Conservation (phyloP, 2,113 vertebrate species). For the Silurus glanis region DNA sequence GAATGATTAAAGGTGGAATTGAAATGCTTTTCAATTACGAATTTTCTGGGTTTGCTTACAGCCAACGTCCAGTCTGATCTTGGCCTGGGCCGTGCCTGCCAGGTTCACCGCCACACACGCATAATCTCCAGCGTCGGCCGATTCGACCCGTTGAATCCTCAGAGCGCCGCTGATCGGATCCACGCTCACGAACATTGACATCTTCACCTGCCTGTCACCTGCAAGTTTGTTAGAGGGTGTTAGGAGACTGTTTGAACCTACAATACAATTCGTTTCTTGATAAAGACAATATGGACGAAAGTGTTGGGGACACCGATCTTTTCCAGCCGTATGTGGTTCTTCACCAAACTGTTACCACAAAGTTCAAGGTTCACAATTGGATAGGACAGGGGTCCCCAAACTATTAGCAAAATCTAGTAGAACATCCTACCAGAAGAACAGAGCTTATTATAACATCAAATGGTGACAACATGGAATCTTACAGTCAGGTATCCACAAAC, state of each 20-base stretch:
- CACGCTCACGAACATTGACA: constrained; percentile 76
- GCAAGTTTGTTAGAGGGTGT: background rate
- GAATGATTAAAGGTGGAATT: background rate
- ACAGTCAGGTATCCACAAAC: too few relatives aligned
- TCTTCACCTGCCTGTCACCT: constrained; percentile 83
- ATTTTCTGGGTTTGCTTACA: constrained; percentile 73
- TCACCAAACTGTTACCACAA: too few relatives aligned
- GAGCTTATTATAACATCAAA: too few relatives aligned
- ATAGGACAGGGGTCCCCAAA: too few relatives aligned
- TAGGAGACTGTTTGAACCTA: background rate
- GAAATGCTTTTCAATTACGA: too few relatives aligned
- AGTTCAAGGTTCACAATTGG: too few relatives aligned
- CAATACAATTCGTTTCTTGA: background rate
- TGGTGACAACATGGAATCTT: too few relatives aligned
- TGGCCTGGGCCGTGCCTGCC: constrained; percentile 83
- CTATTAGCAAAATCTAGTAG: too few relatives aligned
- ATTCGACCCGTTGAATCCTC: constrained; percentile 83
- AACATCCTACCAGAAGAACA: too few relatives aligned
- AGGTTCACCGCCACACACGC: constrained; percentile 84
- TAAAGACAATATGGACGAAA: too few relatives aligned
- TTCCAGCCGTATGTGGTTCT: too few relatives aligned
- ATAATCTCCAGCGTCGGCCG: constrained; percentile 88
- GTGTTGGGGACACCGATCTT: too few relatives aligned
- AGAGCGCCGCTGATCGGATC: constrained; percentile 76
- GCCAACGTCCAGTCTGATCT: constrained; percentile 88